Conservation (phyloP, 2,797 vertebrate species). For the Thunnus albacares region DNA sequence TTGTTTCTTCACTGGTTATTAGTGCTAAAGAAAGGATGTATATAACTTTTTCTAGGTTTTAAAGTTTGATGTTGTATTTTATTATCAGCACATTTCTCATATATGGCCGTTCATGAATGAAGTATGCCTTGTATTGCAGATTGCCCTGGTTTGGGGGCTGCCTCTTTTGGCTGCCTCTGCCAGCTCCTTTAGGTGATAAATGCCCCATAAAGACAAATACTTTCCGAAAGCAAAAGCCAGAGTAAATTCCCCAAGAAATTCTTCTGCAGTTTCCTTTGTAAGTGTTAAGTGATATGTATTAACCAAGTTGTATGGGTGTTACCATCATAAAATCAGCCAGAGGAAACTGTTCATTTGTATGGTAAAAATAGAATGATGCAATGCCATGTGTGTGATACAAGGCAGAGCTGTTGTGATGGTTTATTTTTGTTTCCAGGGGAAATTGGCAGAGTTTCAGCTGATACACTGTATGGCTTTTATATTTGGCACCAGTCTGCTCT, state of each 20-base stretch:
- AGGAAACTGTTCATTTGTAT: constrained; percentile 75
- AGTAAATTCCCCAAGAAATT: constrained; percentile 61
- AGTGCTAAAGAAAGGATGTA: background rate
- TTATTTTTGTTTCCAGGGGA: constrained; percentile 75
- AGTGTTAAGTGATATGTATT: constrained; percentile 71
- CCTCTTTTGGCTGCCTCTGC: constrained; percentile 43
- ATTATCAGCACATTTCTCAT: constrained; percentile 51
- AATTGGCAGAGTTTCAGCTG: constrained; percentile 57
- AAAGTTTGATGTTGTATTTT: constrained; percentile 37
- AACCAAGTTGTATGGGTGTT: constrained; percentile 70
- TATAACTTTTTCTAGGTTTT: background rate
- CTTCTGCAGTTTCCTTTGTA: constrained; percentile 62
- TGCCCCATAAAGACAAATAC: constrained; percentile 80
- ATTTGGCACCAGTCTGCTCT: constrained; percentile 52
- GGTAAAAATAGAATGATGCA: constrained; percentile 61
- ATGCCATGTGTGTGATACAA: constrained; percentile 63
- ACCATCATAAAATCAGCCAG: constrained; percentile 60
- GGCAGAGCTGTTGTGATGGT: constrained; percentile 58
- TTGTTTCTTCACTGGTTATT: constrained; percentile 24
- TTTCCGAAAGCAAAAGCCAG: constrained; percentile 76
- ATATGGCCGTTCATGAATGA: constrained; percentile 50
- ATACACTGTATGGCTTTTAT: constrained; percentile 52
- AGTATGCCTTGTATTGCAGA: constrained; percentile 43
- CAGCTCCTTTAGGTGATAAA: constrained; percentile 81
- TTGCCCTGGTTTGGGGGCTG: constrained; percentile 30